Evolutionary conservation across 1,140 invertebrate genomes (phyloP).

Genomic region (Chironomus striatipennis): DNA sequence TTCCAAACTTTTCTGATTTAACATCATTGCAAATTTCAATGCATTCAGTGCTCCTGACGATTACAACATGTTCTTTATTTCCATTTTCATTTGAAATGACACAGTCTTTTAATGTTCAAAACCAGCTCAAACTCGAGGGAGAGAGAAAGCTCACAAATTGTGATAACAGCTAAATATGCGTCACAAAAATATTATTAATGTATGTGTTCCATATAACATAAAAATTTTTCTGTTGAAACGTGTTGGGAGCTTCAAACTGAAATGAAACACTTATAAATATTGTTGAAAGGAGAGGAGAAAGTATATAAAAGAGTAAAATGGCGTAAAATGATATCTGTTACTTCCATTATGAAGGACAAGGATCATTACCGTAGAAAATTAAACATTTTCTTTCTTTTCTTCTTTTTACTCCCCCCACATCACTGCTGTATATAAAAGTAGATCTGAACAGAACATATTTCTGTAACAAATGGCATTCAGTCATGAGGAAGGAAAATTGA

Average conservation of each 20-base stretch:
- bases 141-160: neutral
- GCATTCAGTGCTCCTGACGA: no score
- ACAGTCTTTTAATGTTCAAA: no score
- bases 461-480: neutral
- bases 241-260: neutral
- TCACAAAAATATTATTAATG: neutral
- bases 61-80: no score
- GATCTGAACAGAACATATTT: neutral
- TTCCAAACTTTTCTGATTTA: no score
- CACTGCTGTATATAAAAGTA: no score
- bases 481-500: neutral
- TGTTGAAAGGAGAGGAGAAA: no score
- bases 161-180: slow-evolving; percentile 12
- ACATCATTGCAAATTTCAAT: no score
- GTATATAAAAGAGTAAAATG: neutral
- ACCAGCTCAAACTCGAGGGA: no score
- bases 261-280: no score
- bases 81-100: no score
- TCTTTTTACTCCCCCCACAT: no score
- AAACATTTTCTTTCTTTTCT: neutral
- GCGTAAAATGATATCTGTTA: neutral
- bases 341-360: neutral
- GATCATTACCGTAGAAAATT: neutral
- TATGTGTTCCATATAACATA: neutral
- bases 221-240: neutral